Conservation (phyloP, 2,797 vertebrate species). For the Echiichthys vipera region DNA sequence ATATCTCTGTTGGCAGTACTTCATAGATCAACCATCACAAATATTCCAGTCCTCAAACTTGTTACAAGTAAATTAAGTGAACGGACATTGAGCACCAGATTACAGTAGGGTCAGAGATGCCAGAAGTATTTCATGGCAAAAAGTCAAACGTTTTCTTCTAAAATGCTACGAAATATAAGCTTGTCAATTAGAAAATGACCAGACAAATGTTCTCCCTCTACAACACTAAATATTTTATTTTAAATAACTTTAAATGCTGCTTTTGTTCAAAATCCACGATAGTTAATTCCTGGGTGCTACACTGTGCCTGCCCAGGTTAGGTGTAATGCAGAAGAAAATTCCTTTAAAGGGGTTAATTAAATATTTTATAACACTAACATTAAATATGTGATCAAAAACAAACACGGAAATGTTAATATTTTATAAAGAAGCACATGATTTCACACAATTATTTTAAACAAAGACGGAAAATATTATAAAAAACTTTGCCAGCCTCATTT, state of each 20-base stretch:
- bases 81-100: background rate
- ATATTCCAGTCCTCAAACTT: background rate
- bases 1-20: background rate
- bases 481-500: background rate
- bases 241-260: background rate
- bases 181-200: background rate
- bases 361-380: background rate
- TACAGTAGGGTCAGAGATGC: background rate
- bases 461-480: background rate
- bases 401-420: background rate
- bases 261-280: background rate
- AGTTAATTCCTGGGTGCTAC: background rate
- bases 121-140: background rate
- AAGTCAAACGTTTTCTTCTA: background rate
- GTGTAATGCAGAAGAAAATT: background rate
- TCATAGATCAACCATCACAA: background rate
- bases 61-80: background rate
- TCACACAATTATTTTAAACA: background rate
- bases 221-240: background rate
- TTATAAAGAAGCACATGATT: background rate
- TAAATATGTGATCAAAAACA: background rate
- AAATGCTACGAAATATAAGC: background rate
- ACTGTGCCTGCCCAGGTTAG: background rate
- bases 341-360: background rate
- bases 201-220: background rate